These are phyloP conservation scores for Eumacrocentrus americanus DNA, from an alignment of 2,888 invertebrate genomes.

Conservation along the genomic window DNA sequence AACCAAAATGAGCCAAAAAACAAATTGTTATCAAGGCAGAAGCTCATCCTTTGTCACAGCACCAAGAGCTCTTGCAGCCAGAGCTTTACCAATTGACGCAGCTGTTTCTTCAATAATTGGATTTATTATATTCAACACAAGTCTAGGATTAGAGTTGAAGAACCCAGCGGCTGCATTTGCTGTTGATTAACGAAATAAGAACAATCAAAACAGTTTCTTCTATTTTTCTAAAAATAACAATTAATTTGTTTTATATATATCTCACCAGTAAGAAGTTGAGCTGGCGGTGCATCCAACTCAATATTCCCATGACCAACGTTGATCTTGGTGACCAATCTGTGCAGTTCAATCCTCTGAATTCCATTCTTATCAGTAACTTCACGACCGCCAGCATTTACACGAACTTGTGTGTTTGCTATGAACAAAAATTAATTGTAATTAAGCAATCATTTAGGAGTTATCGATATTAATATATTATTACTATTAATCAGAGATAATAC, in stretches of 20 bases:
- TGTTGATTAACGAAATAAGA: slow-evolving; percentile 53
- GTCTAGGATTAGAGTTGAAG: slow-evolving; percentile 72
- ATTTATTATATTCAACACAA: slow-evolving; percentile 72
- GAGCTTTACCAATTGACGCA: slow-evolving; percentile 67
- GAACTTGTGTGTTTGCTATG: slow-evolving; percentile 67
- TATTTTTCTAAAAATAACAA: slow-evolving; percentile 5
- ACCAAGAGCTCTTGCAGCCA: slow-evolving; percentile 67
- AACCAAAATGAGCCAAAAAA: slow-evolving; percentile 12
- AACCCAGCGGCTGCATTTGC: slow-evolving; percentile 73
- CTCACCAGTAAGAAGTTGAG: slow-evolving; percentile 47
- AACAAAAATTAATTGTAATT: not conserved
- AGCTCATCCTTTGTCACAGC: slow-evolving; percentile 68
- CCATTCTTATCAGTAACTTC: slow-evolving; percentile 66
- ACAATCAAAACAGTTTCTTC: not conserved
- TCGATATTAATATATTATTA: not conserved
- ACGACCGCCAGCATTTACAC: slow-evolving; percentile 67
- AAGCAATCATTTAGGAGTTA: slow-evolving; percentile 1
- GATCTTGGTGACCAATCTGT: slow-evolving; percentile 68
- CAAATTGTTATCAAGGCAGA: slow-evolving; percentile 51
- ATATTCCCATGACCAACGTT: slow-evolving; percentile 70
- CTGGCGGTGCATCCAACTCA: slow-evolving; percentile 61
- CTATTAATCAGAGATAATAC: slow-evolving; percentile 41
- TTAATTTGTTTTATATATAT: slow-evolving; percentile 9
- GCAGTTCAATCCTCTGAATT: slow-evolving; percentile 68
- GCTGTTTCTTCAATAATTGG: slow-evolving; percentile 74